These are phyloP conservation scores for Trichogramma dendrolimi DNA, from an alignment of 2,888 invertebrate species.

Conservation along the genomic window DNA sequence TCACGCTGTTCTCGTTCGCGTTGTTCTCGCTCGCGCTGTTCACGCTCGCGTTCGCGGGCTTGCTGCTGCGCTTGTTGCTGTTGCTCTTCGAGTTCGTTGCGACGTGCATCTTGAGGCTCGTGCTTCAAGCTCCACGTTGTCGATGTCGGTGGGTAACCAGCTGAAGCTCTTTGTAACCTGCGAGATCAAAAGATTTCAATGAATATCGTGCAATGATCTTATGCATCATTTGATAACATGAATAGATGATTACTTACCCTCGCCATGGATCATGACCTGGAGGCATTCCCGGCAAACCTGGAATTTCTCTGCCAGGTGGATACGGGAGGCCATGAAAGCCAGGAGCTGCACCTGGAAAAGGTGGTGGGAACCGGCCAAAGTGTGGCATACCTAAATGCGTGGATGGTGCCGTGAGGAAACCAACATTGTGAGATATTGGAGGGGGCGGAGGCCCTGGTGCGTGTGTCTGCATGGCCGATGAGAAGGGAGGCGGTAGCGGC, in stretches of 20 bases:
- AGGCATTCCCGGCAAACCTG: conserved; percentile 49
- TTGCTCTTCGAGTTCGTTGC: conserved; percentile 58
- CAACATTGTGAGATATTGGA: conserved; percentile 64
- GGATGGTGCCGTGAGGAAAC: conserved; percentile 62
- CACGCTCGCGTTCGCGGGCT: conserved; percentile 51
- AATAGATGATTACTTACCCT: conserved; percentile 51
- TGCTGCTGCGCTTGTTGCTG: no score
- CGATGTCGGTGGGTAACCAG: conserved; percentile 57
- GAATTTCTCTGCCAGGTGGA: conserved; percentile 60
- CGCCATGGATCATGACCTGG: conserved; percentile 67
- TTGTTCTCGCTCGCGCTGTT: conserved; percentile 55
- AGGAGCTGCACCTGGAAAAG: conserved; percentile 62
- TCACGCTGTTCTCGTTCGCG: conserved; percentile 57
- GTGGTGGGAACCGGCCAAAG: conserved; percentile 74
- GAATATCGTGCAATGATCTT: background rate
- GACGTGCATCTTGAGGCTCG: conserved; percentile 60
- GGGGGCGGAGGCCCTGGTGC: conserved; percentile 57
- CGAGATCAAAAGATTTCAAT: background rate
- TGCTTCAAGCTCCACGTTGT: conserved; percentile 65
- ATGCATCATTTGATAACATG: background rate
- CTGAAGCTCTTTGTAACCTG: conserved; percentile 59
- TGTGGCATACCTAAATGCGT: conserved; percentile 65
- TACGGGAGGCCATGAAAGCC: conserved; percentile 69
- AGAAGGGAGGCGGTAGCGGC: conserved; percentile 55
- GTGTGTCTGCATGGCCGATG: conserved; percentile 53